Evolutionary conservation across 2,888 invertebrate genomes (phyloP).

Genomic region (Calameuta idolon): DNA sequence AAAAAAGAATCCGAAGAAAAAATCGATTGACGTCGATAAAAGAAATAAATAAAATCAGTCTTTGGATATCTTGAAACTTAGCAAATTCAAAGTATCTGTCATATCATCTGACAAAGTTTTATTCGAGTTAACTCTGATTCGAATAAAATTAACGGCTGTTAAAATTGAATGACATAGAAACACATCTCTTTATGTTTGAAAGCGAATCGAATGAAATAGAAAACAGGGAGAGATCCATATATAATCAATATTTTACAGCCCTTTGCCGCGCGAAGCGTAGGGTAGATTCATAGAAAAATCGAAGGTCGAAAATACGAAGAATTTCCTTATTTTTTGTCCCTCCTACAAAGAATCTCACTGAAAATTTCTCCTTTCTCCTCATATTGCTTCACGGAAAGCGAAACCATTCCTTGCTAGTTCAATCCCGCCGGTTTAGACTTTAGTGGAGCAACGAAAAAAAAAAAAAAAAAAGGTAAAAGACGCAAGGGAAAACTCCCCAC

Average conservation of each 20-base stretch:
- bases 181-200: neutral
- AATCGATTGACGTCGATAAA: neutral
- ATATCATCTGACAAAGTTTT: neutral
- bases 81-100: neutral
- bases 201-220: neutral
- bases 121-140: neutral
- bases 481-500: slow-evolving; percentile 50
- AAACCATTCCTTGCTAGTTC: slow-evolving; percentile 4
- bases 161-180: neutral
- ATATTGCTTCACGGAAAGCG: neutral
- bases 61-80: neutral
- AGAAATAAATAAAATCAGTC: neutral
- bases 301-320: neutral
- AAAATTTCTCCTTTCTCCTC: neutral
- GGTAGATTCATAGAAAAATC: neutral
- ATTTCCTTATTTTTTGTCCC: neutral
- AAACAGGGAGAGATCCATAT: neutral
- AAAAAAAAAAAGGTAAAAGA: slow-evolving; percentile 43
- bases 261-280: neutral
- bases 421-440: slow-evolving; percentile 46
- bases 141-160: neutral
- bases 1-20: neutral
- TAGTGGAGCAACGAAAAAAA: slow-evolving; percentile 47
- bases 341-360: no score
- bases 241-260: neutral